These are phyloP conservation scores for Vicugna pacos DNA, from an alignment of 2,113 vertebrate genomes.

Conservation along the genomic window DNA sequence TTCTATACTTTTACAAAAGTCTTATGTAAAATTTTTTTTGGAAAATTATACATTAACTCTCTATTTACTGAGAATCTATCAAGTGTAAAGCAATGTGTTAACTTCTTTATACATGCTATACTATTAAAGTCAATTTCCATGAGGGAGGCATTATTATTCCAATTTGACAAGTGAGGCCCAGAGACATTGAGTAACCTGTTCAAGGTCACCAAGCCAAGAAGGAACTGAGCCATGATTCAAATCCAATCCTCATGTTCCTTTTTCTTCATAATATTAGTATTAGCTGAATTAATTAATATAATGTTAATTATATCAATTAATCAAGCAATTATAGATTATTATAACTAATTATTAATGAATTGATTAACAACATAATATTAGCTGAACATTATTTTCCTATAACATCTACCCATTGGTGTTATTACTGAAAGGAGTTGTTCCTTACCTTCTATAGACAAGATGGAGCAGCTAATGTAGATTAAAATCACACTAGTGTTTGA, in stretches of 20 bases:
- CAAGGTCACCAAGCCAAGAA: not conserved
- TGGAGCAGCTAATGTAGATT: not conserved
- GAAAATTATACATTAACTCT: not conserved
- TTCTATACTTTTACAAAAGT: constrained; percentile 13
- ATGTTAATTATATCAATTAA: too few relatives aligned
- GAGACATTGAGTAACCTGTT: not conserved
- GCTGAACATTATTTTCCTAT: not conserved
- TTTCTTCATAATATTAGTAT: not conserved
- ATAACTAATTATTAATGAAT: too few relatives aligned
- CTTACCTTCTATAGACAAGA: constrained; percentile 39
- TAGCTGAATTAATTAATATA: too few relatives aligned
- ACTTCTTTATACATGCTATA: not conserved
- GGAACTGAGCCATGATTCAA: not conserved
- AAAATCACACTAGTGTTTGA: constrained; percentile 40
- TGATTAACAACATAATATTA: too few relatives aligned
- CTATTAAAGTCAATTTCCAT: not conserved
- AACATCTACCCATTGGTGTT: not conserved
- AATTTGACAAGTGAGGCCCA: constrained; percentile 3
- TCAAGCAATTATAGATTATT: too few relatives aligned
- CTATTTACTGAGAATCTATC: not conserved
- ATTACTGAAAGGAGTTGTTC: not conserved
- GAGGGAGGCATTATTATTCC: not conserved
- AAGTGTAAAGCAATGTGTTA: not conserved
- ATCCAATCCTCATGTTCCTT: not conserved
- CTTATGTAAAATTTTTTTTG: not conserved